A percentile compares a stretch with the other conserved stretches of the same genome.
Evolutionary conservation across 2,797 vertebrate genomes (phyloP).

Genomic region (Loriculus beryllinus): DNA sequence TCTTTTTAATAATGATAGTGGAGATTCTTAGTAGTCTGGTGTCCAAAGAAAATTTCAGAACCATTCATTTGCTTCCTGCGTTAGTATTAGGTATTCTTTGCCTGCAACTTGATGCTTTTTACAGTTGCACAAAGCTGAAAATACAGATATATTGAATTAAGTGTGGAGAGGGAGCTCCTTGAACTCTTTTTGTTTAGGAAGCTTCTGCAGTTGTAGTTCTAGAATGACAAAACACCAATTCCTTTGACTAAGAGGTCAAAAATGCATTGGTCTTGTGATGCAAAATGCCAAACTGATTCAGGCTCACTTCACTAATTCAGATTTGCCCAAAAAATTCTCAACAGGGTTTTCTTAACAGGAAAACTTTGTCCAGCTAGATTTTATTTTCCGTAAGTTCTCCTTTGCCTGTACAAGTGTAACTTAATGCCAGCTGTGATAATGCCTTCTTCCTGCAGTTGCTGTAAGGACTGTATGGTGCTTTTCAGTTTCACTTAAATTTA

Average conservation of each 20-base stretch:
- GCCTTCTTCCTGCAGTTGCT: neutral
- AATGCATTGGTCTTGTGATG: accelerated
- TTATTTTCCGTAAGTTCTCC: neutral
- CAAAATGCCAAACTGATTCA: neutral
- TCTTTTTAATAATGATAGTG: neutral
- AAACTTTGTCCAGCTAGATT: neutral
- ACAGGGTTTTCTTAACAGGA: neutral
- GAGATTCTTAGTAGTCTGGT: neutral
- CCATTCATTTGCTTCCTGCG: accelerated
- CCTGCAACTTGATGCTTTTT: neutral
- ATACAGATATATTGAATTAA: neutral
- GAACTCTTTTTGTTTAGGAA: neutral
- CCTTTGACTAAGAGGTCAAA: neutral
- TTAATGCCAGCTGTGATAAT: neutral
- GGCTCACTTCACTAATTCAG: neutral
- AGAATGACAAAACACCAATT: neutral
- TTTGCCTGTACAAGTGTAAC: neutral
- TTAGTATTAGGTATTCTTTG: neutral
- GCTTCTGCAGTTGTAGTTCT: neutral
- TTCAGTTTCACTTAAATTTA: neutral
- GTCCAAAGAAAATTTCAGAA: neutral
- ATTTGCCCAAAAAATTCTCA: neutral
- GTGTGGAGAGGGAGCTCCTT: neutral
- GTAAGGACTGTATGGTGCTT: neutral
- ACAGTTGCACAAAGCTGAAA: neutral